Percentiles rank a stretch among this genome's conserved stretches.
These are phyloP conservation scores for Maniola jurtina DNA, from an alignment of 1,140 invertebrate genomes.

Conservation along the genomic window DNA sequence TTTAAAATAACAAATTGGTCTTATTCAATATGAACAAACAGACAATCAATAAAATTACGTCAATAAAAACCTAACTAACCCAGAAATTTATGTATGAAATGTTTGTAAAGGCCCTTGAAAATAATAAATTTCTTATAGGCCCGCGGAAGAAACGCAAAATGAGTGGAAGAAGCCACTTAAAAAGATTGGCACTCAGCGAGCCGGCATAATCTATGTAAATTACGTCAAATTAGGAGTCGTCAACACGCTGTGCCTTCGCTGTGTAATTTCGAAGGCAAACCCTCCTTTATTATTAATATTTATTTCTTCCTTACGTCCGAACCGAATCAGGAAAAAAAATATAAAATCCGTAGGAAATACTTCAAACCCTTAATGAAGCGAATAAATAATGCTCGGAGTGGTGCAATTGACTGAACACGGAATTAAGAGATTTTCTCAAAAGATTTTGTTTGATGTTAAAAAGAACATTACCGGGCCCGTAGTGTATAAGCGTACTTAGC, in stretches of 20 bases:
- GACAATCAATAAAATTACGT: constrained; percentile 1
- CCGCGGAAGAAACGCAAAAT: constrained; percentile 63
- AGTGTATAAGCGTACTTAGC: no score
- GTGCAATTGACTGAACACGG: constrained; percentile 18
- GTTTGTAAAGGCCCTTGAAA: constrained; percentile 47
- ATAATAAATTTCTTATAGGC: constrained; percentile 67
- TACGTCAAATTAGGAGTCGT: constrained; percentile 77
- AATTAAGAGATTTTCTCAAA: constrained; percentile 24
- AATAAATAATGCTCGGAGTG: constrained; percentile 38
- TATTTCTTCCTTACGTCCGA: constrained; percentile 68
- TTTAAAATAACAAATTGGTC: no score
- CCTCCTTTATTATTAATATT: constrained; percentile 78
- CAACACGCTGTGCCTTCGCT: constrained; percentile 64
- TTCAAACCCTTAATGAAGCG: constrained; percentile 63
- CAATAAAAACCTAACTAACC: constrained; percentile 34
- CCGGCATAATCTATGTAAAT: constrained; percentile 78
- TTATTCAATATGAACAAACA: neutral
- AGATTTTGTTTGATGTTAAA: neutral
- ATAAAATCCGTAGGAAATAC: constrained; percentile 57
- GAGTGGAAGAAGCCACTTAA: constrained; percentile 74
- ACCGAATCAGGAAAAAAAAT: constrained; percentile 54
- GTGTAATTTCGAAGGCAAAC: constrained; percentile 73
- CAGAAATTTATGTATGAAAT: constrained; percentile 45
- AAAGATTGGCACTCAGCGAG: constrained; percentile 77
- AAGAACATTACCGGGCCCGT: neutral